Evolutionary conservation across 2,888 invertebrate species (phyloP).

Genomic region (Pantelozetes paolii): DNA sequence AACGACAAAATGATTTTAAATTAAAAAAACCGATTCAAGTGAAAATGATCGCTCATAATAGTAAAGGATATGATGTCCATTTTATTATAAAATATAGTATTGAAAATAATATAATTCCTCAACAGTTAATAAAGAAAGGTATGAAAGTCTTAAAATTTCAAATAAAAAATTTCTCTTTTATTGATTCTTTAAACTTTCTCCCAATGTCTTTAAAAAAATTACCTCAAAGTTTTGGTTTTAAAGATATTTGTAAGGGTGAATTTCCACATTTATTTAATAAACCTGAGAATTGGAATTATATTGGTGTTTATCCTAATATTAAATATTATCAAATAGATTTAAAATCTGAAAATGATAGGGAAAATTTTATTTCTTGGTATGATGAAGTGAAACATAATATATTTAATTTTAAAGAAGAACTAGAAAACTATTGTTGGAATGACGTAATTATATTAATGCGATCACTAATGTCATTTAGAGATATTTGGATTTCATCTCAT

Average conservation of each 20-base stretch:
- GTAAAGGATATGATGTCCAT: conserved; percentile 40
- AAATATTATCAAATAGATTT: not conserved
- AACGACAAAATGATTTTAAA: not conserved
- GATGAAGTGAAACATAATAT: conserved; percentile 34
- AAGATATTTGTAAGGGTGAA: conserved; percentile 10
- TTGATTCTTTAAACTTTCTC: conserved; percentile 38
- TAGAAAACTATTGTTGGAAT: conserved; percentile 45
- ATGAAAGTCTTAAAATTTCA: conserved; percentile 34
- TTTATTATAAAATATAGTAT: conserved; percentile 40
- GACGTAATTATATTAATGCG: conserved; percentile 44
- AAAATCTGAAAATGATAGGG: not conserved
- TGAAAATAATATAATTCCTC: not conserved
- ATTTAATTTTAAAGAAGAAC: conserved; percentile 47
- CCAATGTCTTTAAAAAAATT: conserved; percentile 18
- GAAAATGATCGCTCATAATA: conserved; percentile 42
- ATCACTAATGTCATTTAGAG: conserved; percentile 40
- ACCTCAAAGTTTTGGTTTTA: conserved; percentile 35
- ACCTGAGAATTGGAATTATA: conserved; percentile 17
- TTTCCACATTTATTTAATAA: conserved; percentile 43
- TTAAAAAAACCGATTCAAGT: not conserved
- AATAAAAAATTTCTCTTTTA: conserved; percentile 10
- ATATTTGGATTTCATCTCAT: conserved; percentile 12
- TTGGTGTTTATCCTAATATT: not conserved
- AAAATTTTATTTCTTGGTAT: conserved; percentile 31
- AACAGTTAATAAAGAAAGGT: conserved; percentile 16